Conservation (phyloP, 2,797 vertebrate genomes). For the Naso thynnoides region DNA sequence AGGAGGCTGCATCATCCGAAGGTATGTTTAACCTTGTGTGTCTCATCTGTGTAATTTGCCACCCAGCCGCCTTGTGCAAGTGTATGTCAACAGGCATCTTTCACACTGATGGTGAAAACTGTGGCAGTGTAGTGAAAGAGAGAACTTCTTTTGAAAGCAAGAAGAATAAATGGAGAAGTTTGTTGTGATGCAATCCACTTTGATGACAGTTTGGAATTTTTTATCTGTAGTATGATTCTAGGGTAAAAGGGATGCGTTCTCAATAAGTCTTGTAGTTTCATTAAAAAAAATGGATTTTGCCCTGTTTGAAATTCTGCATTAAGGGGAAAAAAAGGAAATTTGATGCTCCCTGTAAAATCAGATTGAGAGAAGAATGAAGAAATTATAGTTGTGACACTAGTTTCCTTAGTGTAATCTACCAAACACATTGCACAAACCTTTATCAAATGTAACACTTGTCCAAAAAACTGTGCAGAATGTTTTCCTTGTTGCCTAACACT, state of each 20-base stretch:
- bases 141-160: slow-evolving; percentile 18
- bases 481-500: neutral
- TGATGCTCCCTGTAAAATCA: slow-evolving; percentile 37
- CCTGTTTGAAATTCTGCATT: slow-evolving; percentile 44
- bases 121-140: neutral
- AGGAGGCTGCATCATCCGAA: slow-evolving; percentile 98
- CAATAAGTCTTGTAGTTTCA: neutral
- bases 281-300: neutral
- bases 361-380: slow-evolving; percentile 57
- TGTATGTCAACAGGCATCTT: slow-evolving; percentile 38
- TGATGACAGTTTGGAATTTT: neutral
- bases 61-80: slow-evolving; percentile 48
- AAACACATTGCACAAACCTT: slow-evolving; percentile 35
- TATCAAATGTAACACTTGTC: slow-evolving; percentile 26
- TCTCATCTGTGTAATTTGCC: slow-evolving; percentile 29
- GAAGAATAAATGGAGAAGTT: neutral
- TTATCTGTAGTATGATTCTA: neutral
- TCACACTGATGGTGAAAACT: slow-evolving; percentile 60
- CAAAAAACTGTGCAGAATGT: neutral
- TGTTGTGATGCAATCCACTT: neutral
- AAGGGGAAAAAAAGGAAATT: slow-evolving; percentile 47
- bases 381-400: slow-evolving; percentile 45
- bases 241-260: neutral
- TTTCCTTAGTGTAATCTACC: slow-evolving; percentile 46
- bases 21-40: slow-evolving; percentile 76